These are phyloP conservation scores for Pteria penguin DNA, from an alignment of 2,888 invertebrate genomes.

Conservation along the genomic window DNA sequence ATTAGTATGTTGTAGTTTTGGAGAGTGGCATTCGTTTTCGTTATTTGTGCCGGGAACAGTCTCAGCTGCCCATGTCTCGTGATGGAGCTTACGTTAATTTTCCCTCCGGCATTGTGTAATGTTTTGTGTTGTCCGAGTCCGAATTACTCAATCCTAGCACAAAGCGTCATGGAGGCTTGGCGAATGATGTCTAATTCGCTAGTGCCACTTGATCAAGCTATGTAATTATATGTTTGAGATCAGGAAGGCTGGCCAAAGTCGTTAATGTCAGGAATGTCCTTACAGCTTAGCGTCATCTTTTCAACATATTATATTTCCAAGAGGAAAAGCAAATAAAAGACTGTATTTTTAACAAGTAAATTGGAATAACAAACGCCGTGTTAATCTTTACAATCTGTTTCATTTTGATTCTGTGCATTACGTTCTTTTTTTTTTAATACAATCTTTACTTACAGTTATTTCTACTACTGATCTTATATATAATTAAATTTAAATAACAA, in stretches of 20 bases:
- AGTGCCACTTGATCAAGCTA: constrained; percentile 18
- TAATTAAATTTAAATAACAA: too few relatives aligned
- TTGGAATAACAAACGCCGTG: too few relatives aligned
- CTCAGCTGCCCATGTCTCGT: constrained; percentile 27
- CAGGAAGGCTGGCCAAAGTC: constrained; percentile 22
- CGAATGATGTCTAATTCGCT: constrained; percentile 16
- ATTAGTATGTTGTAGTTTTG: not conserved
- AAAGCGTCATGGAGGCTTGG: constrained; percentile 16
- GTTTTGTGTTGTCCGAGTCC: constrained; percentile 23
- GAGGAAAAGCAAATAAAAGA: constrained; percentile 14
- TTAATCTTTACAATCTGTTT: too few relatives aligned
- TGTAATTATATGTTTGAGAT: constrained; percentile 25
- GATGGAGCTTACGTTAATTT: constrained; percentile 10
- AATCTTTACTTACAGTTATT: too few relatives aligned
- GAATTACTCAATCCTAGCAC: constrained; percentile 35
- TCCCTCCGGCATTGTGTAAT: constrained; percentile 38
- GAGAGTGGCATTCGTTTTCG: constrained; percentile 5
- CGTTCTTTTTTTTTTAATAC: too few relatives aligned
- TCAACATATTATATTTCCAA: constrained; percentile 13
- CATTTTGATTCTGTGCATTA: too few relatives aligned
- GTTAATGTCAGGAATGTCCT: constrained; percentile 11
- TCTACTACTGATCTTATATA: too few relatives aligned
- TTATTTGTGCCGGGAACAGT: not conserved
- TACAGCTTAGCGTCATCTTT: constrained; percentile 2
- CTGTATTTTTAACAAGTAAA: constrained; percentile 28